Evolutionary conservation across 2,888 invertebrate species (phyloP).

Genomic region (Frankliniella intonsa): DNA sequence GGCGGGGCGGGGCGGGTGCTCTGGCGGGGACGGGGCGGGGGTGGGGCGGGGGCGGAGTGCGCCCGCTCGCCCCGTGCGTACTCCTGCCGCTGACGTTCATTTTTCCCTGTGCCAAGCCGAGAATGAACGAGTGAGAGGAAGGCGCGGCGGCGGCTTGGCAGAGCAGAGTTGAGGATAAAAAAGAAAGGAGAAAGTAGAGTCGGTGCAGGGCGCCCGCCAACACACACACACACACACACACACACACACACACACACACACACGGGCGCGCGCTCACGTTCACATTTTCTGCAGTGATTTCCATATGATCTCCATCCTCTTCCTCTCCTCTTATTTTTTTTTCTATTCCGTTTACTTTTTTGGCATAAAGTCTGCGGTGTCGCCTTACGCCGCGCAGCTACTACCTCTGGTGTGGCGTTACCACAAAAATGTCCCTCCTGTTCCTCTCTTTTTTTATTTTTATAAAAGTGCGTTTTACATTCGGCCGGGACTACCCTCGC

Average conservation of each 20-base stretch:
- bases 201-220: not conserved
- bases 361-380: no score
- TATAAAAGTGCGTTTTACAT: no score
- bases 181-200: not conserved
- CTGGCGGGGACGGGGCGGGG: not conserved
- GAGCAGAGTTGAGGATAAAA: not conserved
- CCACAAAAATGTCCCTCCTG: not conserved
- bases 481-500: no score
- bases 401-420: no score
- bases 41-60: not conserved
- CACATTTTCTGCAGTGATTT: not conserved
- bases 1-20: no score
- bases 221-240: not conserved
- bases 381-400: no score
- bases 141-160: not conserved
- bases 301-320: not conserved
- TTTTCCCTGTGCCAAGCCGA: conserved; percentile 6
- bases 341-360: not conserved
- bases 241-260: not conserved
- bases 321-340: not conserved
- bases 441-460: not conserved
- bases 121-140: not conserved
- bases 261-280: not conserved
- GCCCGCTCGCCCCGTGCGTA: no score
- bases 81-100: not conserved